These are phyloP conservation scores for Rhabdomys pumilio DNA, from an alignment of 2,797 vertebrate genomes.

Conservation along the genomic window DNA sequence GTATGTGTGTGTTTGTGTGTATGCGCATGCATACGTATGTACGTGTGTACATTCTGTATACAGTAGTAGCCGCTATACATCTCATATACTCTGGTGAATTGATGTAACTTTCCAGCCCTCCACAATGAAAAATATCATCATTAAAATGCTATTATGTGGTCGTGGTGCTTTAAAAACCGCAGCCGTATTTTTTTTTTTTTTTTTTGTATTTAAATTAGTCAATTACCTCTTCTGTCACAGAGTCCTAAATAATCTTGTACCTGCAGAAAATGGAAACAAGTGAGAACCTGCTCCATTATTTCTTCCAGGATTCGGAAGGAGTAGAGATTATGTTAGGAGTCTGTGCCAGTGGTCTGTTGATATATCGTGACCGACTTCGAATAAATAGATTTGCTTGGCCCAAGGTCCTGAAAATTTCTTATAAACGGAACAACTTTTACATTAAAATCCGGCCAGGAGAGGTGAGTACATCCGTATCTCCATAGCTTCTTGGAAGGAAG, in stretches of 20 bases:
- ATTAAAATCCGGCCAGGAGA: constrained; percentile 99
- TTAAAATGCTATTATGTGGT: not conserved
- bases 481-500: not conserved
- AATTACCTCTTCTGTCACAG: not conserved
- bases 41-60: not conserved
- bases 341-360: constrained; percentile 97
- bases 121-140: not conserved
- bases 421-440: constrained; percentile 99
- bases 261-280: not conserved
- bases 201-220: constrained; percentile 59
- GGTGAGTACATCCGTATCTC: constrained; percentile 89
- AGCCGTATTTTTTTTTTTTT: constrained; percentile 34
- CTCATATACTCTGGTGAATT: not conserved
- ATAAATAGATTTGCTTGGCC: constrained; percentile 99
- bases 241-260: not conserved
- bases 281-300: not conserved
- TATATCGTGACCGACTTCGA: constrained; percentile 97
- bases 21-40: not conserved
- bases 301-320: constrained; percentile 96
- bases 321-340: constrained; percentile 99
- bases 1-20: rapidly evolving
- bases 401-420: constrained; percentile 99
- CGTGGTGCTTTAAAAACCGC: not conserved
- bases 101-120: not conserved
- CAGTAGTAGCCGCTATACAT: rapidly evolving